Conservation (phyloP, 2,797 vertebrate species). For the Chiloscyllium punctatum region DNA sequence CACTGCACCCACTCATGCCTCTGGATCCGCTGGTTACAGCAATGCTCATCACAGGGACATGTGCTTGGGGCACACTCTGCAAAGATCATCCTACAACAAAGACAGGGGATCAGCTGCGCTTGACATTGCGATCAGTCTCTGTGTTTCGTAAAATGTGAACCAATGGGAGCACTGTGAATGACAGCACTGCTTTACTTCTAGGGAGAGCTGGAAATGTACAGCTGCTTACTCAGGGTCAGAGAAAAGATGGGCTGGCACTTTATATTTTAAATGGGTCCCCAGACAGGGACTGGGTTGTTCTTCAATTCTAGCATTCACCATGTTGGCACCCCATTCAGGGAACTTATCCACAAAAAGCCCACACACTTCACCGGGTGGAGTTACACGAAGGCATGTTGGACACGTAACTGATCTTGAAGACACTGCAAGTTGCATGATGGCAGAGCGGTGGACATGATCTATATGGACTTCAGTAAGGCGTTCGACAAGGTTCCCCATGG, state of each 20-base stretch:
- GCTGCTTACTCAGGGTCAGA: neutral
- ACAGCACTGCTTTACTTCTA: neutral
- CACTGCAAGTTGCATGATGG: too few relatives aligned
- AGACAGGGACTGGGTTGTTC: neutral
- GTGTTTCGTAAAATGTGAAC: neutral
- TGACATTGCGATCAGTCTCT: neutral
- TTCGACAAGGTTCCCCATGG: too few relatives aligned
- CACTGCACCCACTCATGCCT: constrained; percentile 97
- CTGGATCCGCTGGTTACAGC: constrained; percentile 95
- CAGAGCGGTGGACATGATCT: too few relatives aligned
- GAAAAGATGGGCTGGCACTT: neutral
- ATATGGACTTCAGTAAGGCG: too few relatives aligned
- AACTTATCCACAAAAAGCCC: neutral
- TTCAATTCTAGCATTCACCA: neutral
- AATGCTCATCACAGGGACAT: constrained; percentile 81
- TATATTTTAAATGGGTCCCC: neutral
- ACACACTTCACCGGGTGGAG: neutral
- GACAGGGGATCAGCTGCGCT: neutral
- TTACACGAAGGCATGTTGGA: neutral
- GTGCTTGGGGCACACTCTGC: constrained; percentile 91
- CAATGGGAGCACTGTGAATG: neutral
- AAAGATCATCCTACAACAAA: constrained; percentile 85
- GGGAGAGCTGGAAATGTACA: neutral
- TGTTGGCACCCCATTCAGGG: neutral
- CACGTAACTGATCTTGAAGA: neutral